A percentile compares a stretch with the other conserved stretches of the same genome.
phyloP scores from a whole-genome alignment of 1,140 invertebrate genomes.

The Steinernema khuongi region DNA sequence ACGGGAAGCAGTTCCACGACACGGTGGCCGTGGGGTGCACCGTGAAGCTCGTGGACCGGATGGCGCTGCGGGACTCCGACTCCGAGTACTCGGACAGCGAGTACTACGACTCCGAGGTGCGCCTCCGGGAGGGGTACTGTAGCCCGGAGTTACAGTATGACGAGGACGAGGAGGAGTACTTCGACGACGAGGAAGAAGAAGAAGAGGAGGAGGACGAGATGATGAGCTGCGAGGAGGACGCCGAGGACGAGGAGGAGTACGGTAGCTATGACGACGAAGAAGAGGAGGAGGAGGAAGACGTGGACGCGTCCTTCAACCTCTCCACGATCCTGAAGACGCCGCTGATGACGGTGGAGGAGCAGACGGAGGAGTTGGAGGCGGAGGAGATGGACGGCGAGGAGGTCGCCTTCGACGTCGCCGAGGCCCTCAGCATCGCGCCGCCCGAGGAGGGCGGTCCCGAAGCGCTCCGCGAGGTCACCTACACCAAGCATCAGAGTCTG shows the following conservation, averaged over 20 bases:
- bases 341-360: slow-evolving; percentile 1
- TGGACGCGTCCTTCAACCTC: slow-evolving; percentile 23
- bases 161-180: slow-evolving; percentile 31
- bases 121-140: background rate
- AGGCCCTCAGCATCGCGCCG: background rate
- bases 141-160: slow-evolving; percentile 20
- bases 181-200: slow-evolving; percentile 36
- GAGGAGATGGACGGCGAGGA: slow-evolving; percentile 19
- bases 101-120: slow-evolving; percentile 38
- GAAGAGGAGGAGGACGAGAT: slow-evolving; percentile 32
- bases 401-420: slow-evolving; percentile 25
- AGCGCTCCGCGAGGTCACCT: slow-evolving; percentile 15
- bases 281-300: slow-evolving; percentile 41
- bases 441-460: slow-evolving; percentile 13
- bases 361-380: slow-evolving; percentile 30
- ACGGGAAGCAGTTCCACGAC: slow-evolving; percentile 29
- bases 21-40: slow-evolving; percentile 48
- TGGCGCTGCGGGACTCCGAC: slow-evolving; percentile 47
- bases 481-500: slow-evolving; percentile 21
- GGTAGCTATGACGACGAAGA: slow-evolving; percentile 31
- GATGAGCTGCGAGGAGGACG: slow-evolving; percentile 32
- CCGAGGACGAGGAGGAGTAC: slow-evolving; percentile 36
- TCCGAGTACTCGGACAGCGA: slow-evolving; percentile 45
- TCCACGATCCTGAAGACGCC: slow-evolving; percentile 25
- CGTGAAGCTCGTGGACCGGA: slow-evolving; percentile 47